These are phyloP conservation scores for Tachyglossus aculeatus DNA, from an alignment of 2,797 vertebrate genomes.

Conservation along the genomic window DNA sequence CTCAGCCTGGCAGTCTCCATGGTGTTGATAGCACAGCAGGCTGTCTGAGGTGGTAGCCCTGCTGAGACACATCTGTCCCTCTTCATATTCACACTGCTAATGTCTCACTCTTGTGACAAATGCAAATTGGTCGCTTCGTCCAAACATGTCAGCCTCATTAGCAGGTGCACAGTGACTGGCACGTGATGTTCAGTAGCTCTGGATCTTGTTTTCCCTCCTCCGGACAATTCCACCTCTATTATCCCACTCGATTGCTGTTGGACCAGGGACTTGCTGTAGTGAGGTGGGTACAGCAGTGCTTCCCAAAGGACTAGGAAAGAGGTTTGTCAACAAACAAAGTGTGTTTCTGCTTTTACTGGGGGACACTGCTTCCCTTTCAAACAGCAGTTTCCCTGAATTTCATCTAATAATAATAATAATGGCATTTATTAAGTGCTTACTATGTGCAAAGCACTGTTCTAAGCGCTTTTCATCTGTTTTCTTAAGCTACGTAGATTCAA, in stretches of 20 bases:
- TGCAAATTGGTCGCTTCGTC: conserved; percentile 42
- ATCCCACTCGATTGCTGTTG: not conserved
- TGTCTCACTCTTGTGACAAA: conserved; percentile 58
- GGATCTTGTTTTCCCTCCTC: conserved; percentile 26
- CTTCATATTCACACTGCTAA: conserved; percentile 45
- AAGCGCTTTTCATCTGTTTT: too few relatives aligned
- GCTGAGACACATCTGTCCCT: conserved; percentile 58
- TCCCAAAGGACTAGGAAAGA: not conserved
- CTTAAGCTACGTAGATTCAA: too few relatives aligned
- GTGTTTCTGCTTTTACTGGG: not conserved
- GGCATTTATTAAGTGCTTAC: too few relatives aligned
- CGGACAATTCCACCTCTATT: conserved; percentile 9
- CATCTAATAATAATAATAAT: too few relatives aligned
- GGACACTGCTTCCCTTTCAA: not conserved
- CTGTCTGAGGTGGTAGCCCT: conserved; percentile 38
- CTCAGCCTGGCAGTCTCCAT: conserved; percentile 30
- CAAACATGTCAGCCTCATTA: conserved; percentile 63
- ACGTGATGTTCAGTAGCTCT: conserved; percentile 1
- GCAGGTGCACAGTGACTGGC: conserved; percentile 34
- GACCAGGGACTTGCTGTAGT: not conserved
- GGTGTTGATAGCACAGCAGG: conserved; percentile 41
- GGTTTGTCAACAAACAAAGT: not conserved
- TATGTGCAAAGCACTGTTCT: too few relatives aligned
- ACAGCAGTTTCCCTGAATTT: not conserved
- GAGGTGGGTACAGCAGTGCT: not conserved